Evolutionary conservation across 2,797 vertebrate species (phyloP), one percentile per base, ranked within the genome.

Genomic region (Glossophaga mutica): DNA sequence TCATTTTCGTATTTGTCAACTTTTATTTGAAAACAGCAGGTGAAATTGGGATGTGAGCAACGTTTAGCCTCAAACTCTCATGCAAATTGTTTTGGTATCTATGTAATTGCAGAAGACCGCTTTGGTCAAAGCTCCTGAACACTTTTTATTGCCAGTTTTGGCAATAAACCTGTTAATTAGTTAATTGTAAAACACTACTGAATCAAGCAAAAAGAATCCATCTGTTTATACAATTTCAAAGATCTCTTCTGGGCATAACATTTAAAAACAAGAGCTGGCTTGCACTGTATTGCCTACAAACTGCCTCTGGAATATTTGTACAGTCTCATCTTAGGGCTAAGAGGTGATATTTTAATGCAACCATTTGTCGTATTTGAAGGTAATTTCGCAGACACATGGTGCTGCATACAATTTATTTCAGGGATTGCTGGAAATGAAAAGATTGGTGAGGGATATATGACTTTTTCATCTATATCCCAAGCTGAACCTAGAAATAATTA

Each of bases 131-230:
- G 97, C 97, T 98, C 97, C 97, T 97, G 97, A 98, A 98, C 98
- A 98, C 96, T 98, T 98, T 98, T 98, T 98, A 98, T 98, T 98
- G 98, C 98, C 98, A 98, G 98, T 98, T 98, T 98, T 98, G 98
- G 98, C 98, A 98, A 98, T 99, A 99, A 99, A 99, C 98, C 98
- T 98, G 98, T 98, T 98, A 99, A 98, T 99, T 98, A 98, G 98
- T 98, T 98, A 98, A 98, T 98, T 98, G 97, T 98, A 98, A 98
- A 98, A 98, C 98, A 97, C 98, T 98, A 98, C 97, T 98, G 98
- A 98, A 98, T 98, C 97, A 97, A 98, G 98, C 98, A 98, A 98
- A 98, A 98, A 98, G 96, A 97, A 98, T 98, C 98, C 98, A 99
- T 99, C 98, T 99, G 98, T 98, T 98, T 98, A 97, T 98, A 98